Percentiles rank a stretch among this genome's conserved stretches.
These are phyloP conservation scores for Rhabdophis nuchalis DNA, from an alignment of 2,797 vertebrate species.

Conservation along the genomic window DNA sequence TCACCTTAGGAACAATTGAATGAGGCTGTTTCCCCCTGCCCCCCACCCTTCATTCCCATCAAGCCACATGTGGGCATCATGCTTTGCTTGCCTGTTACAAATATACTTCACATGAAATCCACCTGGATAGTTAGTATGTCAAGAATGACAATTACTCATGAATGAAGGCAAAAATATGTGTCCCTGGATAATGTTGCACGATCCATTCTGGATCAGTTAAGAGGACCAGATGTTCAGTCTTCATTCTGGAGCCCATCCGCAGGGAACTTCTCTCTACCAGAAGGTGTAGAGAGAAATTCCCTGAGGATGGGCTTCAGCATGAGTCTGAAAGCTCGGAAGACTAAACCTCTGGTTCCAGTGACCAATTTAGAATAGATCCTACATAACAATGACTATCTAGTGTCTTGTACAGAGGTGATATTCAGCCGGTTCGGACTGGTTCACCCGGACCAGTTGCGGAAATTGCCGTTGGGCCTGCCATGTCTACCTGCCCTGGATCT, in stretches of 20 bases:
- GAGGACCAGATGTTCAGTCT: not conserved
- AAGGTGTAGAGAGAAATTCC: too few species aligned
- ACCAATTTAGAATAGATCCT: not conserved
- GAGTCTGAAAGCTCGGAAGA: not conserved
- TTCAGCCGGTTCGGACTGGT: too few species aligned
- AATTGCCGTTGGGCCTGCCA: too few species aligned
- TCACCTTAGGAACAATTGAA: slow-evolving; percentile 16
- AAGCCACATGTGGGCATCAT: not conserved
- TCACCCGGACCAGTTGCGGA: too few species aligned
- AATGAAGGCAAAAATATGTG: not conserved
- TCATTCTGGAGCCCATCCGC: not conserved
- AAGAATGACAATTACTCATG: not conserved
- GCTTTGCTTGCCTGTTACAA: not conserved
- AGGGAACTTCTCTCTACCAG: not conserved
- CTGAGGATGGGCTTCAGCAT: too few species aligned
- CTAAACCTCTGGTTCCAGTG: not conserved
- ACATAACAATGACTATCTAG: not conserved
- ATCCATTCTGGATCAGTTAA: not conserved
- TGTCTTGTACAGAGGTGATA: too few species aligned
- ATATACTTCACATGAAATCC: not conserved
- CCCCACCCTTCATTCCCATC: too few species aligned
- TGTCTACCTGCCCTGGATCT: too few species aligned
- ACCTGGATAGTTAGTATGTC: not conserved
- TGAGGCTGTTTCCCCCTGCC: slow-evolving; percentile 22
- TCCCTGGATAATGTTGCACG: not conserved